Conservation (phyloP, 2,113 vertebrate species). For the Tachysurus fulvidraco region DNA sequence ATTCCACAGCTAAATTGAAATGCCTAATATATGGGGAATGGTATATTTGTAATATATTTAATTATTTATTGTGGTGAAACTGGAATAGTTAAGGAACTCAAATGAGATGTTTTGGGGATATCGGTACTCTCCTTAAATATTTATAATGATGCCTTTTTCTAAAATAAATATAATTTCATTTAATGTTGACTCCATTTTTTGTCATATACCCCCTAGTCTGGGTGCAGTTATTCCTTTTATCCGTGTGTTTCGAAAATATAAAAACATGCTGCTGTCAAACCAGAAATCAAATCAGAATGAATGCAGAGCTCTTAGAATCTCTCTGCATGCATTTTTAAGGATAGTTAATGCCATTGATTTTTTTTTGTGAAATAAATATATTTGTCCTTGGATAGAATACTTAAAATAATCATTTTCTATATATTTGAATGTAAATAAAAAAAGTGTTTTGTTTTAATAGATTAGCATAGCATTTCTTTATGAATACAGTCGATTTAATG, state of each 20-base stretch:
- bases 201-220: background rate
- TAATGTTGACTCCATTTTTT: slow-evolving; percentile 3
- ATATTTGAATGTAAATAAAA: background rate
- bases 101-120: slow-evolving; percentile 12
- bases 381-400: background rate
- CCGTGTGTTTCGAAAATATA: background rate
- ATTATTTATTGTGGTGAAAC: slow-evolving; percentile 28
- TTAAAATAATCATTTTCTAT: background rate
- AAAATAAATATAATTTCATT: slow-evolving; percentile 46
- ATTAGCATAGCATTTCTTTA: background rate
- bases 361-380: background rate
- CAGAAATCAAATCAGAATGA: slow-evolving; percentile 15
- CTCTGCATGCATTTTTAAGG: background rate
- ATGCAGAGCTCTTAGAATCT: background rate
- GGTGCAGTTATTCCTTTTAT: background rate
- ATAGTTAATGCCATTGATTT: background rate
- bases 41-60: slow-evolving; percentile 41
- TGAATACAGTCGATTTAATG: background rate
- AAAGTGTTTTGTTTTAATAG: background rate
- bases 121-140: slow-evolving; percentile 33
- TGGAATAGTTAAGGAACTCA: slow-evolving; percentile 17
- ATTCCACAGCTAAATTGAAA: slow-evolving; percentile 32
- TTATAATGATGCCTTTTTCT: slow-evolving; percentile 39
- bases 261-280: background rate
- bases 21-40: slow-evolving; percentile 37